These are phyloP conservation scores for Bombycilla garrulus DNA, from an alignment of 2,113 vertebrate species.

Conservation along the genomic window DNA sequence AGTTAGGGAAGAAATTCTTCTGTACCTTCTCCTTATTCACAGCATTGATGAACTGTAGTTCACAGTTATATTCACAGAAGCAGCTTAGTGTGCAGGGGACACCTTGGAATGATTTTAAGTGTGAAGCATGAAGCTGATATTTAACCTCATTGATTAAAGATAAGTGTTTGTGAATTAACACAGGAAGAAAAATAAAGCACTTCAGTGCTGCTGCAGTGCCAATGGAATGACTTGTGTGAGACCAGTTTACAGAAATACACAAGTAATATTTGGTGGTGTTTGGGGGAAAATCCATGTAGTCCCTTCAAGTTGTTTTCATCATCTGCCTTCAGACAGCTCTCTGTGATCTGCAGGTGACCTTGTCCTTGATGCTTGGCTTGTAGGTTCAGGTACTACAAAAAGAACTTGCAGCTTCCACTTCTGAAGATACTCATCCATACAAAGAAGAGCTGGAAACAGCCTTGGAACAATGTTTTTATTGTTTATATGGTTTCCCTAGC, in stretches of 20 bases:
- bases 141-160: background rate
- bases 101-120: background rate
- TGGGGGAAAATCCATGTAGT: background rate
- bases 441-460: conserved; percentile 96
- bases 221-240: background rate
- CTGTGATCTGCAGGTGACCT: background rate
- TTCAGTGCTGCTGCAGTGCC: background rate
- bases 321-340: background rate
- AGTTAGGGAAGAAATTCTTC: background rate
- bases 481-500: conserved; percentile 92
- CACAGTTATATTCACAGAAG: background rate
- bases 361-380: background rate
- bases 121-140: background rate
- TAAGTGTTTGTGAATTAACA: background rate
- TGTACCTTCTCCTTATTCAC: background rate
- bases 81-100: background rate
- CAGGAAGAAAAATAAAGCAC: background rate
- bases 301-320: background rate
- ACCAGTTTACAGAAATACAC: background rate
- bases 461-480: conserved; percentile 96
- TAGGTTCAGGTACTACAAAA: conserved; percentile 89
- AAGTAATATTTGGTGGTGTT: background rate
- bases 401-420: conserved; percentile 80
- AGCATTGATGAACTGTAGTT: background rate
- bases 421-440: conserved; percentile 85